phyloP scores from a whole-genome alignment of 2,797 vertebrate species.

The Cossypha polioptera region DNA sequence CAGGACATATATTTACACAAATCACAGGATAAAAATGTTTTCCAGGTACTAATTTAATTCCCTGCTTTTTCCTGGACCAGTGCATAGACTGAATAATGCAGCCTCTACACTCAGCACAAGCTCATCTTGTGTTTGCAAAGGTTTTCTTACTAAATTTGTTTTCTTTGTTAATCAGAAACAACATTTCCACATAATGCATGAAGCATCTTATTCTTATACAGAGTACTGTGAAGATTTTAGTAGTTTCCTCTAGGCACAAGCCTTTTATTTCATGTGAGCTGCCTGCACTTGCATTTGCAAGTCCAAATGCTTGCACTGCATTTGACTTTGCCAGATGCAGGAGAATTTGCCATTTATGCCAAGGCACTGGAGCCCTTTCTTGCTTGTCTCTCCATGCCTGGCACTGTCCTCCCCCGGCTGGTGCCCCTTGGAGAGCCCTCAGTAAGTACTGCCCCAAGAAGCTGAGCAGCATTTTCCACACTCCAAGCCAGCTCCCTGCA shows the following conservation, averaged over 20 bases:
- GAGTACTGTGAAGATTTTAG: background rate
- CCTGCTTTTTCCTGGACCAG: background rate
- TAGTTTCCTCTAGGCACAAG: rapidly evolving
- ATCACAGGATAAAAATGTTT: background rate
- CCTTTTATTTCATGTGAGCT: background rate
- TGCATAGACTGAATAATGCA: background rate
- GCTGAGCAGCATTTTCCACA: rapidly evolving
- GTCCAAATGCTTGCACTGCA: background rate
- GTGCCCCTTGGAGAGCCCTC: background rate
- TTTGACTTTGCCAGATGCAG: background rate
- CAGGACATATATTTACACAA: background rate
- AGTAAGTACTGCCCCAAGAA: background rate
- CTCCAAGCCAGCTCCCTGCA: background rate
- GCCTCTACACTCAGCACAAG: background rate
- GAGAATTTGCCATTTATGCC: background rate
- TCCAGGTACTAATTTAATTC: background rate
- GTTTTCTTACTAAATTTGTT: background rate
- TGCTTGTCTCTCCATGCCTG: background rate
- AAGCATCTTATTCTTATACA: background rate
- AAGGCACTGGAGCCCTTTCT: background rate
- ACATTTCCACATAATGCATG: background rate
- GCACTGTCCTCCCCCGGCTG: background rate
- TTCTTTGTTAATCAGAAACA: background rate
- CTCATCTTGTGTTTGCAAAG: background rate
- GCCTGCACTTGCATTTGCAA: background rate